Base-by-base conservation (phyloP, 1,140 invertebrate species). In the Anagrus nilaparvatae region DNA sequence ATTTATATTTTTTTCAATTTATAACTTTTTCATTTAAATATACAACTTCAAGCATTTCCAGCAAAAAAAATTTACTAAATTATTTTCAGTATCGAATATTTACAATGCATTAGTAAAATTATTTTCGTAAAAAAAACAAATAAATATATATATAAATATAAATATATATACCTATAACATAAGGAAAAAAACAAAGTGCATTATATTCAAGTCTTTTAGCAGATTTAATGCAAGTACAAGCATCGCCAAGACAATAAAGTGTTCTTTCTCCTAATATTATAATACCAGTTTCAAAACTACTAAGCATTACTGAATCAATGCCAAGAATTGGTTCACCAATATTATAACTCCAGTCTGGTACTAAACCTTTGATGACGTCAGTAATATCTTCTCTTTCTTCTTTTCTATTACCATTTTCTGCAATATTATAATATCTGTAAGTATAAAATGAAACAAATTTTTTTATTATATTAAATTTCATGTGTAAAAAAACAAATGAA, bases 161-260 rank as follows among this genome's bases (percentile, higher is more conserved):
- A n/a, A n/a, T n/a, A n/a, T n/a, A n/a, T n/a, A 64, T 76, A 76
- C 84, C 77, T 54, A 79, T 75, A 36, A 78, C 65, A 65, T 87
- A 90, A 10, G 78, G 70, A 48, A 70, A 65, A 61, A 84, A 81
- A 59, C 82, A 86, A 37, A 80, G 67, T 1, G 87, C 79, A 48
- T 74, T 76, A 65, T 77, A 92, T 50, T 90, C 85, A 37, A 92
- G 76, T 57, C 81, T 79, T 54, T 89, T 89, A 63, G 81, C 79
- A 53, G 78, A 84, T 52, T 77, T 79, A 30, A 91, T 62, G 25
- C 74, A 66, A 5, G 60, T 49, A 20, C 84, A 85, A 40, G 73
- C 78, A 49, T 87, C 84, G 52, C 76, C 79, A 40, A 89, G 69
- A 56, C 81, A 86, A 55, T 78, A 87, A 5, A 90, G 62, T 63